Conservation (phyloP, 2,797 vertebrate species). For the Leucoraja ocellata region DNA sequence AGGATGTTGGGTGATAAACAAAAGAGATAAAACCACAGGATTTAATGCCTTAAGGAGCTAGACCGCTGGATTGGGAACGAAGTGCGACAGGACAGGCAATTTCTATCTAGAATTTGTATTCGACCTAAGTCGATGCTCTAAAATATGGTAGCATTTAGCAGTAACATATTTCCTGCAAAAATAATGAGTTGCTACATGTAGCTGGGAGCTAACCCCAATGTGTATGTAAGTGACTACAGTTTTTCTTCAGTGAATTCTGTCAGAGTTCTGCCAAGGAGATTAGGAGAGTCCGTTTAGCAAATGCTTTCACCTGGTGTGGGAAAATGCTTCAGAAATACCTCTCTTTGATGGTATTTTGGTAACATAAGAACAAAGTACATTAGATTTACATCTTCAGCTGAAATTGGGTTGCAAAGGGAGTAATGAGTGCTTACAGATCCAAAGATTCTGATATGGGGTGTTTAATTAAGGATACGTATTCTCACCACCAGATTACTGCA, state of each 20-base stretch:
- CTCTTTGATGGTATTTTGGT: not conserved
- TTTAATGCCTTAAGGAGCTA: too few relatives aligned
- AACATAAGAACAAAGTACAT: not conserved
- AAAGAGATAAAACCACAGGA: too few relatives aligned
- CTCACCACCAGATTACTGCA: not conserved
- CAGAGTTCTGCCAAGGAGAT: not conserved
- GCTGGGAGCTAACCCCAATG: not conserved
- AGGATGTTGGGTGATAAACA: too few relatives aligned
- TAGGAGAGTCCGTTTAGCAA: not conserved
- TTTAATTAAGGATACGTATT: not conserved
- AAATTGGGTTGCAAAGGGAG: not conserved
- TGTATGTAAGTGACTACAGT: not conserved
- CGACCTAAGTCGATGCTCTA: too few relatives aligned
- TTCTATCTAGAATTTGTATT: too few relatives aligned
- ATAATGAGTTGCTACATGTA: too few relatives aligned
- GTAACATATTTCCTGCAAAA: too few relatives aligned
- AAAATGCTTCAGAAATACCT: not conserved
- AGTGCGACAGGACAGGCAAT: too few relatives aligned
- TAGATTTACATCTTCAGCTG: not conserved
- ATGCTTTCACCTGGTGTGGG: not conserved
- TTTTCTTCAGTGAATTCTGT: not conserved
- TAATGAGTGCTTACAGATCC: not conserved
- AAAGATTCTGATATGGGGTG: not conserved
- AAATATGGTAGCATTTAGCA: too few relatives aligned
- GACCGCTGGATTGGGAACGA: too few relatives aligned